phyloP scores from a whole-genome alignment of 2,888 invertebrate species.

The Acanthosepion pharaonis region DNA sequence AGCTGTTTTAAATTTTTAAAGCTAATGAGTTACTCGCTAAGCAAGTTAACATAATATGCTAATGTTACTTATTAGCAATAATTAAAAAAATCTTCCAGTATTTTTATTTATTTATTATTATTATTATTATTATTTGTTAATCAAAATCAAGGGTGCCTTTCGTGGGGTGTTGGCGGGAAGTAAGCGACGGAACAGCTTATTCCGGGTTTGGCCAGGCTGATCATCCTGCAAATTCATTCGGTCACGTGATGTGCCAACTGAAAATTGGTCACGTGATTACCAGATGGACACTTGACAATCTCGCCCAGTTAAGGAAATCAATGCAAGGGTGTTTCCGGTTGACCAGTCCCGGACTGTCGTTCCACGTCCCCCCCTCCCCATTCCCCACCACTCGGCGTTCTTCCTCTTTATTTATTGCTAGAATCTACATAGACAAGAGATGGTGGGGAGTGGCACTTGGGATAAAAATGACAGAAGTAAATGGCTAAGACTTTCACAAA shows the following conservation, averaged over 20 bases:
- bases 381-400: not conserved
- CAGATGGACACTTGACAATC: not conserved
- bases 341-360: not conserved
- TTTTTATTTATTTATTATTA: no score
- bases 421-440: not conserved
- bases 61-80: no score
- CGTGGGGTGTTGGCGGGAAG: not conserved
- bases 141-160: no score
- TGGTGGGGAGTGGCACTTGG: not conserved
- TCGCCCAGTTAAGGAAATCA: not conserved
- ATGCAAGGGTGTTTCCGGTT: conserved; percentile 22
- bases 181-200: not conserved
- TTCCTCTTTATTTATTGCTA: not conserved
- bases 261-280: not conserved
- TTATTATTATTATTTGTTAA: no score
- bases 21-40: no score
- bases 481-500: no score
- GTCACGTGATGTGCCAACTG: not conserved
- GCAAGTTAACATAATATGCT: no score
- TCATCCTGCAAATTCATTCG: not conserved
- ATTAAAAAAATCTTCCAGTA: no score
- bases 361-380: not conserved
- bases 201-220: not conserved
- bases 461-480: not conserved
- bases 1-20: no score